Conservation (phyloP, 2,797 vertebrate species). For the Telmatherina bonti region DNA sequence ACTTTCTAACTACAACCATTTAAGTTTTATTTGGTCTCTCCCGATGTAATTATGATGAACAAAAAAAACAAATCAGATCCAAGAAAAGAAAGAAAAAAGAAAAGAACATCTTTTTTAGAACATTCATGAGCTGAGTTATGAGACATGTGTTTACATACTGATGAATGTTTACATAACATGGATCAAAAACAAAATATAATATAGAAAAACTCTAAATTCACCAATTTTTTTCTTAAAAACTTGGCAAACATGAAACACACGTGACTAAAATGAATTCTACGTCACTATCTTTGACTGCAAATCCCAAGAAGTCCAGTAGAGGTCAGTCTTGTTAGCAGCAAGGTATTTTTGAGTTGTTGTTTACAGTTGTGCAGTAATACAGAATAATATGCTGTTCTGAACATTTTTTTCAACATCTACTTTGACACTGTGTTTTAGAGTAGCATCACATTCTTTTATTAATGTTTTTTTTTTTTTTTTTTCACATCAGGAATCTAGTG, state of each 20-base stretch:
- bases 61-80: neutral
- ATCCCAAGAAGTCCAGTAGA: conserved; percentile 65
- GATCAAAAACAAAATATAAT: neutral
- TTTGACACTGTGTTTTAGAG: neutral
- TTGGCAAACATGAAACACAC: neutral
- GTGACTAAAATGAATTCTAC: neutral
- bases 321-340: conserved; percentile 67
- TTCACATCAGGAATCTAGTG: neutral
- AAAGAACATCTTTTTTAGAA: neutral
- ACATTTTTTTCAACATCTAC: neutral
- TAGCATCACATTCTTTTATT: neutral
- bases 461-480: neutral
- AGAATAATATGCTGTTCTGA: conserved; percentile 6
- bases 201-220: neutral
- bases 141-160: neutral
- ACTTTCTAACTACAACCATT: neutral
- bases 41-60: neutral
- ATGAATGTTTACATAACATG: neutral
- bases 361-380: conserved; percentile 6
- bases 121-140: neutral
- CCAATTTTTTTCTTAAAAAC: neutral
- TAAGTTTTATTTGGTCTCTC: neutral
- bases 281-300: conserved; percentile 26
- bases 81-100: no score
- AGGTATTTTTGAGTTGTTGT: conserved; percentile 13